phyloP scores from a whole-genome alignment of 2,888 invertebrate species.

The Pocota personata region DNA sequence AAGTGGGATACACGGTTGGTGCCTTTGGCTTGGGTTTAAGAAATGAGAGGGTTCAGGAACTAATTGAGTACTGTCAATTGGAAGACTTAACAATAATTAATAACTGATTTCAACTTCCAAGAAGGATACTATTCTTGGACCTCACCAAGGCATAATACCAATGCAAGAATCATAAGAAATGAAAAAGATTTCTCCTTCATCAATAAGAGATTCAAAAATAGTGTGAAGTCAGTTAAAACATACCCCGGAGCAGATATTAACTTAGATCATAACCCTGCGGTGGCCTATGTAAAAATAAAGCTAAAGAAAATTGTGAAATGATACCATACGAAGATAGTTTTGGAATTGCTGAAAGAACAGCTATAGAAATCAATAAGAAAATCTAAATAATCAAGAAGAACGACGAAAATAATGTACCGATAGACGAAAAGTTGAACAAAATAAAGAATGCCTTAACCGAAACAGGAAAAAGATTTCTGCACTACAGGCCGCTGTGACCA shows the following conservation, averaged over 20 bases:
- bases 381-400: too few relatives aligned
- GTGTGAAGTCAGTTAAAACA: not conserved
- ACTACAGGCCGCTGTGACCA: too few relatives aligned
- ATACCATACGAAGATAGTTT: not conserved
- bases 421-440: too few relatives aligned
- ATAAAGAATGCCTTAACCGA: too few relatives aligned
- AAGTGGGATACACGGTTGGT: not conserved
- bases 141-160: too few relatives aligned
- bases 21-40: not conserved
- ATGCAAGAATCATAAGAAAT: not conserved
- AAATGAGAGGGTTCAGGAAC: not conserved
- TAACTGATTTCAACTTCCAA: not conserved
- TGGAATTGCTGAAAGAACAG: not conserved
- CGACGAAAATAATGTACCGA: too few relatives aligned
- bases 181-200: not conserved
- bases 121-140: not conserved
- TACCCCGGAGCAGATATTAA: not conserved
- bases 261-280: not conserved
- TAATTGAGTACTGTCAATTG: not conserved
- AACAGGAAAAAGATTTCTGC: too few relatives aligned
- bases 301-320: not conserved
- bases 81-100: not conserved
- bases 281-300: not conserved
- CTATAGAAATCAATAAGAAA: too few relatives aligned
- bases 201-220: not conserved